Evolutionary conservation across 2,888 invertebrate genomes (phyloP), one percentile per base, ranked within the genome.

Genomic region (Dascillus cervinus): DNA sequence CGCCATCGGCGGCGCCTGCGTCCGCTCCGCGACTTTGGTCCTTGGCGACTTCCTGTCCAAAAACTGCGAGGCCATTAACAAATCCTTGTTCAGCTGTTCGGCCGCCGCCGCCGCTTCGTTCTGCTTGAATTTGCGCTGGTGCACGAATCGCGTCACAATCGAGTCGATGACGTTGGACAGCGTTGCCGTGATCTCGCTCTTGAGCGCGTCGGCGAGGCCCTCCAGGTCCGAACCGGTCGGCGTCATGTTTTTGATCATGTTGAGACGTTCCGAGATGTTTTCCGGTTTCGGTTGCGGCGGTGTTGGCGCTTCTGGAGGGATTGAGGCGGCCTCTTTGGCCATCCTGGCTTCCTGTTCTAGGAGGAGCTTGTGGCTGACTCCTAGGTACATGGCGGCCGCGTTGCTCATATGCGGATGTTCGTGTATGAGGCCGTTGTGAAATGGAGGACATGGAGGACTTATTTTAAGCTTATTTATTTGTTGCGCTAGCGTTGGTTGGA

Each of bases 191-290:
- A 95, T 84, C 69, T 95, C 94, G 29, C 79, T 80, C 67, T 95
- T 95, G 3, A 96, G 72, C 32, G 85, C 80, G 55, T 91, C 89
- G n/a, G 91, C 89, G 28, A 96, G 71, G 30, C 85, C 84, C 59
- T 91, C 88, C 4, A 92, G 70, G 55, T 92, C 92, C 3, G 83
- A 76, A 8, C 82, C 83, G 1, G 82, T 77, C 4, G 82, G 77
- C 36, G 74, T 77, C 13, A 78, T 73, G 47, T 75, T 79, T 46
- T 86, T 73, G 58, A 87, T 72, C 57, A 86, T 78, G 50, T 79
- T 83, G 49, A 87, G 69, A 49, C 87, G 73, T 55, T 88, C 87
- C 13, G 83, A 77, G 24, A 87, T 71, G 54, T 86, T 83, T 5
- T 82, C 76, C 11, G 80, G 73, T 32, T 71, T 62, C 27, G 58